These are phyloP conservation scores for Galerucella calmariensis DNA, from an alignment of 2,888 invertebrate genomes.

Conservation along the genomic window DNA sequence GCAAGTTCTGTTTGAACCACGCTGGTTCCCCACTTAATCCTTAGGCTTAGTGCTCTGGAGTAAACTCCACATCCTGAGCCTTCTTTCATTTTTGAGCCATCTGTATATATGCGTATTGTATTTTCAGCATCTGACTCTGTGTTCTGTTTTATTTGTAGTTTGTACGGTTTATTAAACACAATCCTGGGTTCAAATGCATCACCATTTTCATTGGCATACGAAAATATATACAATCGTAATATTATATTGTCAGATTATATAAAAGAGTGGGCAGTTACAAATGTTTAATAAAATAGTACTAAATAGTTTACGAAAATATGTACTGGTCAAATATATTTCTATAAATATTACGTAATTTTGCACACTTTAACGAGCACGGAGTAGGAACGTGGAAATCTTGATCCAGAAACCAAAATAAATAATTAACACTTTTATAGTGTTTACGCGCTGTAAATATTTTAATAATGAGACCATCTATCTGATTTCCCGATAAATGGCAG, in stretches of 20 bases:
- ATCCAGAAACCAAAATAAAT: conserved; percentile 20
- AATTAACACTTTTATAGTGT: conserved; percentile 23
- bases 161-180: too few species aligned
- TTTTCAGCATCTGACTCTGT: too few species aligned
- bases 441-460: conserved; percentile 22
- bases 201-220: too few species aligned
- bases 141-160: too few species aligned
- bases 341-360: conserved; percentile 2
- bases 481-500: conserved; percentile 15
- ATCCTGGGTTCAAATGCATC: too few species aligned
- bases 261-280: not conserved
- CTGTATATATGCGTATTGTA: too few species aligned
- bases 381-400: not conserved
- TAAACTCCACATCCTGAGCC: too few species aligned
- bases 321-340: not conserved
- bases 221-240: not conserved
- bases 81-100: too few species aligned
- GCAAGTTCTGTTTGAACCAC: too few species aligned
- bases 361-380: not conserved
- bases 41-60: too few species aligned
- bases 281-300: not conserved
- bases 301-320: not conserved
- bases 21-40: too few species aligned
- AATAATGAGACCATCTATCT: conserved; percentile 20
- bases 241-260: not conserved